Evolutionary conservation across 2,888 invertebrate genomes (phyloP).

Genomic region (Barypeithes pellucidus): DNA sequence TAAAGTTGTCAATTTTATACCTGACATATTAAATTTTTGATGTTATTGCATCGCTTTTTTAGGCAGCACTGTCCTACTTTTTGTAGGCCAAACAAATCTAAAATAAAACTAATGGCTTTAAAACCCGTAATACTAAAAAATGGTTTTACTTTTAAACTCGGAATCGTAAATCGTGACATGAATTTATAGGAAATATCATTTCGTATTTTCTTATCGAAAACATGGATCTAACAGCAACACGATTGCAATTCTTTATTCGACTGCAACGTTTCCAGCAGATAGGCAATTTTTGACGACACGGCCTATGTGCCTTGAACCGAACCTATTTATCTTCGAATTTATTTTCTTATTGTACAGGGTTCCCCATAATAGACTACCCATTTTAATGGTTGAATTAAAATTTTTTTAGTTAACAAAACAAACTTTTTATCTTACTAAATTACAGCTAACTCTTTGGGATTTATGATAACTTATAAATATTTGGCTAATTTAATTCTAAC

Average conservation of each 20-base stretch:
- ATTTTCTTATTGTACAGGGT: neutral
- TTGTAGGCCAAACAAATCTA: neutral
- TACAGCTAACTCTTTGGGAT: no score
- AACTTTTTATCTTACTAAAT: no score
- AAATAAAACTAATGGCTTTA: neutral
- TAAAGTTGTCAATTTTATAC: no score
- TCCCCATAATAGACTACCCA: no score
- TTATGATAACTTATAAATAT: no score
- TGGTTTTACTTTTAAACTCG: neutral
- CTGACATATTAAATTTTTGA: no score
- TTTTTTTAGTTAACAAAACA: no score
- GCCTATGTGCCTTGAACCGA: neutral
- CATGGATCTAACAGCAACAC: slow-evolving; percentile 40
- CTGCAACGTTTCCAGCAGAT: slow-evolving; percentile 33
- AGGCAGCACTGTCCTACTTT: no score
- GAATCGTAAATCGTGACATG: slow-evolving; percentile 23
- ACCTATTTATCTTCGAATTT: slow-evolving; percentile 6
- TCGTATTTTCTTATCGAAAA: slow-evolving; percentile 34
- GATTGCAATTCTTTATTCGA: slow-evolving; percentile 34
- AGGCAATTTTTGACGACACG: slow-evolving; percentile 24
- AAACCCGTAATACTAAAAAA: neutral
- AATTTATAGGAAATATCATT: slow-evolving; percentile 37
- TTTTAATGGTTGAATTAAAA: no score
- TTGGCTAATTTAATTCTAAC: no score
- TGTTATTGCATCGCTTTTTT: no score